Base-by-base conservation (phyloP, 2,888 invertebrate species). In the Chelonus formosanus region DNA sequence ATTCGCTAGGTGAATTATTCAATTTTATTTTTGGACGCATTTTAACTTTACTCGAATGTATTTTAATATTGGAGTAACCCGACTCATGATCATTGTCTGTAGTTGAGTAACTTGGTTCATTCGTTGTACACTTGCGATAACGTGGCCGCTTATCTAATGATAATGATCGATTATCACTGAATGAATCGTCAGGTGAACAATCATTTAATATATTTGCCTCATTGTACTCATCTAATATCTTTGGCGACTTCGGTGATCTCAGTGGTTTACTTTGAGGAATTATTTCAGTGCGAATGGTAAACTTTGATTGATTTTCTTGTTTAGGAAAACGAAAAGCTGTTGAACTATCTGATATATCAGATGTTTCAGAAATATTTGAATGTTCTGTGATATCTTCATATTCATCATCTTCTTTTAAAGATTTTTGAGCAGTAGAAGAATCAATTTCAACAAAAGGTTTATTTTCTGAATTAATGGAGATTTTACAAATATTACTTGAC, bases 201-300 rank as follows among this genome's bases (percentile, higher is more conserved):
- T 79, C 78, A 61, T 78, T 79, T 53, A 80, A 56, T 67, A 80
- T 80, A 59, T 80, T 80, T 3, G 79, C 79, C 60, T 80, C 79
- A 68, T 79, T 78, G 62, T 77, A 80, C 64, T 80, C 79, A 69
- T 80, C 79, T 10, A 77, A 70, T 45, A 77, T 69, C 65, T 80
- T 80, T 5, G 79, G 76, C 8, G 78, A 80, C 62, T 76, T 78
- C 45, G 73, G 73, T 6, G 73, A 73, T 43, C 69, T 71, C 3
- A 64, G 35, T 3, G 63, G 62, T 52, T 67, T 67, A 34, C 32
- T 47, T 48, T 63, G 55, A 36, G 55, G 55, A 34, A 55, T 55
- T 3, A 32, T 34, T 0, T 70, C 70, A 54, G 63, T 35, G 44
- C 35, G 34, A 54, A 65, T 57, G n/a, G 64, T 62, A 32, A 62